Percentiles rank a stretch among this genome's conserved stretches.
Conservation (phyloP, 2,888 invertebrate species). For the Helobdella robusta region DNA sequence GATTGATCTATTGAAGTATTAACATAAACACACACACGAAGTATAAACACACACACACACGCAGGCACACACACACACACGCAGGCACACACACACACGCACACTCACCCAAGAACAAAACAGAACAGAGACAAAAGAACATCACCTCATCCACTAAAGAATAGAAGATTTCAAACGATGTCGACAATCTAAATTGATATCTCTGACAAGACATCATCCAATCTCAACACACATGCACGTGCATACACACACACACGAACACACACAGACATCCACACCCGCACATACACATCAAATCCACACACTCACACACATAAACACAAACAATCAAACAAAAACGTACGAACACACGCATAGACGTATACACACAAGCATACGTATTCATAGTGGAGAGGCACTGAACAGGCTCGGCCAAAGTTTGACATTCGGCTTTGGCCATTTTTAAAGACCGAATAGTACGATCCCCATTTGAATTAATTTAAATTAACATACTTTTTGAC, state of each 20-base stretch:
- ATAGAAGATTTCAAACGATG: too few relatives aligned
- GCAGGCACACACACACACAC: slow-evolving; percentile 1
- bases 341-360: background rate
- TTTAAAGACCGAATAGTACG: too few relatives aligned
- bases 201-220: too few relatives aligned
- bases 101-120: background rate
- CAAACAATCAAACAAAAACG: background rate
- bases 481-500: too few relatives aligned
- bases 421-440: too few relatives aligned
- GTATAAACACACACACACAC: background rate
- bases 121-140: background rate
- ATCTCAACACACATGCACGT: too few relatives aligned
- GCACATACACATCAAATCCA: background rate
- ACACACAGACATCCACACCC: background rate
- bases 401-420: too few relatives aligned
- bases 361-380: background rate
- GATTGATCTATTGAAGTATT: too few relatives aligned
- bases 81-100: background rate
- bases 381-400: too few relatives aligned
- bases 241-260: background rate
- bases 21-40: too few relatives aligned
- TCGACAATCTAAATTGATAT: too few relatives aligned
- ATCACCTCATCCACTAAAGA: background rate
- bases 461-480: too few relatives aligned
- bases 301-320: background rate